phyloP scores from a whole-genome alignment of 2,888 invertebrate species.

The Thera britannica region DNA sequence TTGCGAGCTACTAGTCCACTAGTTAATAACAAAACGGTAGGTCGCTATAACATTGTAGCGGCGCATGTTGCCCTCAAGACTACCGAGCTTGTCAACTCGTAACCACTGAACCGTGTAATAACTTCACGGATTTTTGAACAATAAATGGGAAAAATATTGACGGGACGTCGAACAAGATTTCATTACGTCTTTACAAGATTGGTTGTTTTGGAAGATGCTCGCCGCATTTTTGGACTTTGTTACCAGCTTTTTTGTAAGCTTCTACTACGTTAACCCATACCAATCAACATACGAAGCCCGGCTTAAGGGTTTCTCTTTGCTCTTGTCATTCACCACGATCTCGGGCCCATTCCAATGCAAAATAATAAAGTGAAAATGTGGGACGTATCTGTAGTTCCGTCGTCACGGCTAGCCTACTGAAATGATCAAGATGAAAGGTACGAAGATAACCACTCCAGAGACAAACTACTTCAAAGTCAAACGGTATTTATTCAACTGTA shows the following conservation, averaged over 20 bases:
- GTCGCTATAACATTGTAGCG: slow-evolving; percentile 24
- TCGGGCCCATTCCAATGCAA: no score
- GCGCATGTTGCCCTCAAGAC: slow-evolving; percentile 32
- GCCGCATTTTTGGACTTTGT: background rate
- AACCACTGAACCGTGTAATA: slow-evolving; percentile 40
- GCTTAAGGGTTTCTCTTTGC: no score
- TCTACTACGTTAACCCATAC: background rate
- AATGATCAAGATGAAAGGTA: no score
- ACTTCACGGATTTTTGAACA: slow-evolving; percentile 44
- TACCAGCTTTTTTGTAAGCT: background rate
- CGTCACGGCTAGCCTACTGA: no score
- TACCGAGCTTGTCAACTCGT: slow-evolving; percentile 39
- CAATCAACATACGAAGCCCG: no score
- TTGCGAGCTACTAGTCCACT: slow-evolving; percentile 5
- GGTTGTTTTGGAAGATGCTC: background rate
- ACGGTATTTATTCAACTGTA: no score
- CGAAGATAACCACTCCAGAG: no score
- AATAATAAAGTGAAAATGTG: no score
- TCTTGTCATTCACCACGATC: no score
- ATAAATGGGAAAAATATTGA: slow-evolving; percentile 39
- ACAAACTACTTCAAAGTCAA: no score
- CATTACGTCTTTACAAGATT: slow-evolving; percentile 9
- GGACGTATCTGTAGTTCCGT: no score
- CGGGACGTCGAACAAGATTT: slow-evolving; percentile 24
- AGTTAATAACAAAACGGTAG: slow-evolving; percentile 28